Conservation (phyloP, 1,140 invertebrate species). For the Diploscapter pachys region DNA sequence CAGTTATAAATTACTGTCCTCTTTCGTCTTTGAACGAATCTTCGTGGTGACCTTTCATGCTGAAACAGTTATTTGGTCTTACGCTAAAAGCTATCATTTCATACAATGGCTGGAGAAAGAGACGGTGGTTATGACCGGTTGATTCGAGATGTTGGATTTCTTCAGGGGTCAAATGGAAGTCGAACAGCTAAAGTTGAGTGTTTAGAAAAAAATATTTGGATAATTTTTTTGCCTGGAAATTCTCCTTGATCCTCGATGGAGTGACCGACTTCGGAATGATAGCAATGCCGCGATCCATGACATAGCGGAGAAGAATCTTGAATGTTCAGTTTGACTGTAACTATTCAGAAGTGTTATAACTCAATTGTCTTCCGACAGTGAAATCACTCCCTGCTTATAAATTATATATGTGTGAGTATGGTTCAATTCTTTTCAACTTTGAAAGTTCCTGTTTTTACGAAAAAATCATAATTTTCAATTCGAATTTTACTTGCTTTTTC, state of each 20-base stretch:
- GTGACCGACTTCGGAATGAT: constrained; percentile 59
- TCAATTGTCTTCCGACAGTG: no score
- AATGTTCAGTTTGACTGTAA: background rate
- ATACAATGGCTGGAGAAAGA: constrained; percentile 26
- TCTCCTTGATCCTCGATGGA: constrained; percentile 48
- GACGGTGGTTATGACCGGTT: constrained; percentile 14
- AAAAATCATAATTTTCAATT: background rate
- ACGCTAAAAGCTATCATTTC: background rate
- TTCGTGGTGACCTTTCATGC: background rate
- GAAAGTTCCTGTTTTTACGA: background rate
- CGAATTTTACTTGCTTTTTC: background rate
- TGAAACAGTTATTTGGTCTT: constrained; percentile 9
- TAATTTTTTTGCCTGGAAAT: constrained; percentile 59
- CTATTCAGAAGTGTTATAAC: background rate
- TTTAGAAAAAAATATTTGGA: constrained; percentile 13
- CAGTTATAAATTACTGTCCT: no score
- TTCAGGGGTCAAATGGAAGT: constrained; percentile 35
- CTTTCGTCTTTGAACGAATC: no score
- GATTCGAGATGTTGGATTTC: constrained; percentile 36
- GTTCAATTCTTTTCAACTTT: no score
- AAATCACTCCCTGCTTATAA: no score
- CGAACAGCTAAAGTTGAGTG: constrained; percentile 51
- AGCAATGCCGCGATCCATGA: constrained; percentile 55
- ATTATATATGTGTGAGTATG: no score
- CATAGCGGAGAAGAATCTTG: constrained; percentile 61